Base-by-base conservation (phyloP, 2,113 vertebrate genomes). In the Sceloporus undulatus region DNA sequence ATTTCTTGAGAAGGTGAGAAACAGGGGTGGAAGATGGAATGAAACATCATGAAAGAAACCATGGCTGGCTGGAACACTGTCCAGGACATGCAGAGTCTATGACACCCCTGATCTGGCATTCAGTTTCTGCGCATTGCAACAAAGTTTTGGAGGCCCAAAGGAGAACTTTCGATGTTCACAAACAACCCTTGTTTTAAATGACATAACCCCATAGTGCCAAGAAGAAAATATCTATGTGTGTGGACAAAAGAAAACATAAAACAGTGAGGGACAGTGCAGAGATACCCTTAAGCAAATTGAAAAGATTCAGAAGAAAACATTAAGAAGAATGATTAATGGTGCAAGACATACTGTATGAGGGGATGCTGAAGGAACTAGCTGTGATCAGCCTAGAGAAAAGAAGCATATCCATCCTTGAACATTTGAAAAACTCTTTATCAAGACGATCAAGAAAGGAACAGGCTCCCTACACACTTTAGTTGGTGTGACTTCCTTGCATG, bases 271-370 rank as follows among this genome's bases (percentile, higher is more conserved):
- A 56, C 65, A 73, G 34, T 40, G n/a, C 75, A 71, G 74, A 85
- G 1, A 38, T 18, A 62, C 78, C 81, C 29, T 78, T 42, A 65
- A 34, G 40, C 75, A 85, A 78, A 70, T 29, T 54, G 62, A 86
- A 79, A 48, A 70, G 14, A 80, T 87, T 87, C 54, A 42, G 38
- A 87, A 73, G 68, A 81, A 87, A 74, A 62, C 85, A 87, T 74
- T 81, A 81, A 74, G 34, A 73, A n/a, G 79, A 87, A n/a, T 14
- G 34, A 73, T 74, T 81, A 87, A 81, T 87, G 52, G 34, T 74
- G 68, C 68, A 81, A 87, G 18, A 74, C 34, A 56, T 81, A 34
- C 34, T 34, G 34, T 34, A 87, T 74, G 25, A 80, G 23, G 66
- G 29, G 34, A 79, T 87, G 34, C 40, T 65, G 84, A 85, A 87